A percentile compares a stretch with the other conserved stretches of the same genome.
Evolutionary conservation across 2,113 vertebrate species (phyloP).

Genomic region (Sakesphorus luctuosus): DNA sequence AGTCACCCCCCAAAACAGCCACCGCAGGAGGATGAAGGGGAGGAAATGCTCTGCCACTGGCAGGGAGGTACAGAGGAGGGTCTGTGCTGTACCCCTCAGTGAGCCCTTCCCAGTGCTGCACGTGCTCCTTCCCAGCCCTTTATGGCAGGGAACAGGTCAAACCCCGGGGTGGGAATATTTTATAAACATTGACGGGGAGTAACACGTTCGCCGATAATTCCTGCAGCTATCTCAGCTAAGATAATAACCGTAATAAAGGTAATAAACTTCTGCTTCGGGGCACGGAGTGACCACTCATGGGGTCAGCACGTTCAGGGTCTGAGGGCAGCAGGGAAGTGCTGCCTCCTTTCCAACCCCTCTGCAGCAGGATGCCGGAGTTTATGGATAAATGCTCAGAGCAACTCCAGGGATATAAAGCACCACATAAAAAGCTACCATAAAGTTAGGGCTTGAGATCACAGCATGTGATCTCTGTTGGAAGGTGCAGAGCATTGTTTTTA

Average conservation of each 20-base stretch:
- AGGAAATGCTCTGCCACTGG: background rate
- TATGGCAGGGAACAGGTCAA: background rate
- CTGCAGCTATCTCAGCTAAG: background rate
- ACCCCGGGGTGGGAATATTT: background rate
- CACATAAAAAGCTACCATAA: background rate
- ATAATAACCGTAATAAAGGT: conserved; percentile 1
- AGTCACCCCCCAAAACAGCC: background rate
- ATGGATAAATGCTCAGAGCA: background rate
- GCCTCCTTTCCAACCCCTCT: background rate
- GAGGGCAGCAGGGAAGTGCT: background rate
- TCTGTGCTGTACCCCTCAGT: background rate
- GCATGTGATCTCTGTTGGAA: background rate
- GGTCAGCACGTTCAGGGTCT: background rate
- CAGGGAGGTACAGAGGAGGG: background rate
- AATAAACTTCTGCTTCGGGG: conserved; percentile 20
- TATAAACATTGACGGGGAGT: background rate
- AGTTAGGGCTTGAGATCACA: background rate
- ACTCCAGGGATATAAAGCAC: background rate
- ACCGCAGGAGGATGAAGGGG: background rate
- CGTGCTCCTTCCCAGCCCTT: background rate
- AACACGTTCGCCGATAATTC: fast-evolving
- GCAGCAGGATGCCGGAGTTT: background rate
- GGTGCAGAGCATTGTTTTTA: background rate
- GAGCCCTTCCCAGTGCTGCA: background rate
- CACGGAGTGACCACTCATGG: background rate